Evolutionary conservation across 2,797 vertebrate genomes (phyloP).

Genomic region (Chanos chanos): DNA sequence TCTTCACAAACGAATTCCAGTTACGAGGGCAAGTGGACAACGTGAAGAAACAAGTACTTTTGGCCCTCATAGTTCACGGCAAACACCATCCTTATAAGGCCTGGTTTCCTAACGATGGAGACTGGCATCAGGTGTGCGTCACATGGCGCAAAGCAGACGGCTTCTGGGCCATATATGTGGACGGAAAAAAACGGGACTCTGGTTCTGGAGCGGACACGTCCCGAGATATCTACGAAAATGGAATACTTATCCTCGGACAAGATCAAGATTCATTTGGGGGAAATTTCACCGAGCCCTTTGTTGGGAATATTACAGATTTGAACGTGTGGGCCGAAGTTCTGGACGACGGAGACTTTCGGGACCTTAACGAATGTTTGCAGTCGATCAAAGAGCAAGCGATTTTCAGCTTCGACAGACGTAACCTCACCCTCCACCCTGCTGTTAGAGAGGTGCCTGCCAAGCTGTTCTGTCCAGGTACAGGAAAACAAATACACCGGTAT

Average conservation of each 20-base stretch:
- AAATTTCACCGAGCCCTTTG: constrained; percentile 86
- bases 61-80: constrained; percentile 82
- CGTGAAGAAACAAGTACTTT: constrained; percentile 62
- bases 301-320: constrained; percentile 84
- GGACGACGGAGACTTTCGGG: constrained; percentile 59
- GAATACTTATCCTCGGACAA: constrained; percentile 86
- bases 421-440: constrained; percentile 59
- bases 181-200: constrained; percentile 66
- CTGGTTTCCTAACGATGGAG: constrained; percentile 68
- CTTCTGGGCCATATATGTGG: constrained; percentile 78
- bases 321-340: constrained; percentile 76
- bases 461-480: constrained; percentile 73
- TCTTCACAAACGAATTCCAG: constrained; percentile 85
- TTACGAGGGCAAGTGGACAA: constrained; percentile 72
- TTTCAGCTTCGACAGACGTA: constrained; percentile 68
- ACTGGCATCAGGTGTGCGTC: constrained; percentile 86
- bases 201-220: constrained; percentile 55
- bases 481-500: not conserved
- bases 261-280: constrained; percentile 90
- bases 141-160: constrained; percentile 71
- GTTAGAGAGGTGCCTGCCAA: constrained; percentile 55
- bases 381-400: constrained; percentile 51
- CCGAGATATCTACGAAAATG: constrained; percentile 69
- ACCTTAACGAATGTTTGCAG: constrained; percentile 63
- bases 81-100: constrained; percentile 81